Conservation (phyloP, 1,140 invertebrate species). For the Ctenoplectra terminalis region DNA sequence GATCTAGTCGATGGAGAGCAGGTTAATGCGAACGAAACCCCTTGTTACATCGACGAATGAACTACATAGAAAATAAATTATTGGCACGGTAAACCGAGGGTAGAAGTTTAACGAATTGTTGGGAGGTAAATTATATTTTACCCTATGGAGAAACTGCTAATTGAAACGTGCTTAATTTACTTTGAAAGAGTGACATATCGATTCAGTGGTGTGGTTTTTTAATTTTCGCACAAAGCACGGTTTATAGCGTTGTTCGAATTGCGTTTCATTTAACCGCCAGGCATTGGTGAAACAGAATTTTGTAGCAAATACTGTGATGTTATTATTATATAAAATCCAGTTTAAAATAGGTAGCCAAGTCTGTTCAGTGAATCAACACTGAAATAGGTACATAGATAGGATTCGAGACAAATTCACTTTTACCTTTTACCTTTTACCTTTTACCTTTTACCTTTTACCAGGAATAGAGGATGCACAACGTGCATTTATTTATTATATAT, state of each 20-base stretch:
- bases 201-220: neutral
- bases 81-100: neutral
- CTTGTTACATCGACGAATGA: conserved; percentile 12
- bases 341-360: conserved; percentile 31
- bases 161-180: conserved; percentile 40
- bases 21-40: neutral
- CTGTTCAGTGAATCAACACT: conserved; percentile 35
- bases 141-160: conserved; percentile 15
- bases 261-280: conserved; percentile 14
- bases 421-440: no score
- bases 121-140: conserved; percentile 30
- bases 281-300: neutral
- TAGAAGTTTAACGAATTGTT: conserved; percentile 19
- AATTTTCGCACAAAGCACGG: neutral
- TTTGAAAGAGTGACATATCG: neutral
- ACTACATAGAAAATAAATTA: neutral
- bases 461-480: neutral
- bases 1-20: neutral
- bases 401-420: conserved; percentile 49
- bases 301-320: neutral
- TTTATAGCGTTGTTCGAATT: neutral
- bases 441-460: no score
- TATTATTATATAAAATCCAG: conserved; percentile 4
- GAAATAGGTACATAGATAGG: conserved; percentile 8
- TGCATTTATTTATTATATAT: conserved; percentile 19